Base-by-base conservation (phyloP, 2,113 vertebrate genomes). In the Pygoscelis antarcticus region DNA sequence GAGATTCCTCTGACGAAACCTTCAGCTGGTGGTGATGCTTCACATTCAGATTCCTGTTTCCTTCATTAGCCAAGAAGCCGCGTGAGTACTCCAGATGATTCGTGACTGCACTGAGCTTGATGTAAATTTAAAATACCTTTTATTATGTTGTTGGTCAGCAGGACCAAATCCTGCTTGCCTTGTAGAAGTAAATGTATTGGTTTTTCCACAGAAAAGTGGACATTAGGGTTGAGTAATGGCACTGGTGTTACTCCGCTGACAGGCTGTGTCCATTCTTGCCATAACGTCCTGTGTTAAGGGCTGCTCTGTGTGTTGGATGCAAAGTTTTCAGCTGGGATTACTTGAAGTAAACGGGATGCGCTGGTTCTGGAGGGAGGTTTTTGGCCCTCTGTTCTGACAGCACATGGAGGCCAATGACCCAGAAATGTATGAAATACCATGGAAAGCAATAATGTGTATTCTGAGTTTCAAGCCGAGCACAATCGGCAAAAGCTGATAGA, bases 211-310 rank as follows among this genome's bases (percentile, higher is more conserved):
- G 32, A 47, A 20, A 65, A 42, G 4, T 4, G 11, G 61, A 10
- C 9, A 3, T 58, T 49, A 42, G 32, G 27, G 29, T 51, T 78
- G 36, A 44, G 26, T 64, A 51, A 14, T 2, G 1, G 44, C 61
- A 10, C 51, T 40, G 32, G 7, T 42, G 3, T 2, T 71, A 34
- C 4, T 62, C 9, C 44, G 29, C 2, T 1, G 57, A 10, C 25
- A 17, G 0, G 5, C 47, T 61, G 13, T 18, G 38, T 55, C 38
- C 2, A 1, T 82, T 58, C 21, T 55, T 34, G 5, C 27, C 3
- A 0, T 32, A 13, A 29, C 2, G 1, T 27, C 60, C 83, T 32
- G 8, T 0, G 0, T 21, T n/a, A 47, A 25, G 60, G 36, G 55
- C 70, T 66, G 34, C 51, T 52, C 9, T 54, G 46, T 25, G 32